A percentile compares a stretch with the other conserved stretches of the same genome.
These are phyloP conservation scores for Diachrysia chrysitis DNA, from an alignment of 2,888 invertebrate species.

Conservation along the genomic window DNA sequence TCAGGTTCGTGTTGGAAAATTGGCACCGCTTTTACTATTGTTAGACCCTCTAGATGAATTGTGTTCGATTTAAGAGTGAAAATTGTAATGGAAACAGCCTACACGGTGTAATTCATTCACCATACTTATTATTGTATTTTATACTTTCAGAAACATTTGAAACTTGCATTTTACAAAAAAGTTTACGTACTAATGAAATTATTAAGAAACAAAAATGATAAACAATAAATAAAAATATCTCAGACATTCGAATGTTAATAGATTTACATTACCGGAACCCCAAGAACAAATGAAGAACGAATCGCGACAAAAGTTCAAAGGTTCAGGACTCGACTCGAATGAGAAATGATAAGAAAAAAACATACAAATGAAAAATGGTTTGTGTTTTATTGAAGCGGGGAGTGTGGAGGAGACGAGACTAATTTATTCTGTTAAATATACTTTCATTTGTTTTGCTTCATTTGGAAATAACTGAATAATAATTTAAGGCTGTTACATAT, in stretches of 20 bases:
- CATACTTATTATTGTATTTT: constrained; percentile 24
- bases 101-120: constrained; percentile 38
- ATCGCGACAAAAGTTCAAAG: constrained; percentile 54
- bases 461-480: constrained; percentile 7
- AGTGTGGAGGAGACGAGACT: constrained; percentile 35
- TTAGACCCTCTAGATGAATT: constrained; percentile 58
- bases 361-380: constrained; percentile 56
- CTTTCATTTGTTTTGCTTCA: constrained; percentile 33
- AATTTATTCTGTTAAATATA: constrained; percentile 46
- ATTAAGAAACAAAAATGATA: too few species aligned
- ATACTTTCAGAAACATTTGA: constrained; percentile 20
- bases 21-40: constrained; percentile 66
- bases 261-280: constrained; percentile 2
- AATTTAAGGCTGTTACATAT: not conserved
- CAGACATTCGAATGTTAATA: constrained; percentile 13
- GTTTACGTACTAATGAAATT: too few species aligned
- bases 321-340: constrained; percentile 40
- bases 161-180: constrained; percentile 10
- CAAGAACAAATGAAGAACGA: constrained; percentile 55
- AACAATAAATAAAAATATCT: constrained; percentile 12
- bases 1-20: constrained; percentile 65
- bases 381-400: constrained; percentile 37
- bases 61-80: constrained; percentile 59
- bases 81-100: constrained; percentile 51
- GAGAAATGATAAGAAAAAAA: constrained; percentile 54